These are phyloP conservation scores for Aricia agestis DNA, from an alignment of 1,140 invertebrate genomes.

Conservation along the genomic window DNA sequence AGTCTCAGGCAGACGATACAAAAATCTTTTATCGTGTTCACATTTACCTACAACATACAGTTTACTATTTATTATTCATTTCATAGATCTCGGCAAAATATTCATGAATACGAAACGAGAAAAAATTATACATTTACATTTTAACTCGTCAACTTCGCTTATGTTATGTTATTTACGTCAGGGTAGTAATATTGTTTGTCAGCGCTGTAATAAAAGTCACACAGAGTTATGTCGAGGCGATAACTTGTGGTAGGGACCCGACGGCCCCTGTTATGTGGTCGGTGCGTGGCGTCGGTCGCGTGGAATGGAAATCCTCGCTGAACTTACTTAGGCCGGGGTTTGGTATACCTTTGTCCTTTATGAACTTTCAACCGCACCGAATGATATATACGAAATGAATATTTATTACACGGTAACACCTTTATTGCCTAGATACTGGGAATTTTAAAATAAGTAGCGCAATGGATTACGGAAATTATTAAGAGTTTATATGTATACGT, in stretches of 20 bases:
- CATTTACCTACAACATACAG: background rate
- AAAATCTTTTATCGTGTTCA: background rate
- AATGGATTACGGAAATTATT: no score
- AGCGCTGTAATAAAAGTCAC: background rate
- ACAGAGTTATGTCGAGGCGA: background rate
- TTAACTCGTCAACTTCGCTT: background rate
- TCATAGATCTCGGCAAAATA: slow-evolving; percentile 15
- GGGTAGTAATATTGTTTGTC: background rate
- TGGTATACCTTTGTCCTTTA: background rate
- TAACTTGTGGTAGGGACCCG: background rate
- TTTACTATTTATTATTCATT: slow-evolving; percentile 19
- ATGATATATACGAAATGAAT: background rate
- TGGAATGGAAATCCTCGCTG: background rate
- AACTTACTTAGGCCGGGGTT: slow-evolving; percentile 2
- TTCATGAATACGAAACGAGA: background rate
- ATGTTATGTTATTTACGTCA: background rate
- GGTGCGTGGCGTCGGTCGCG: background rate
- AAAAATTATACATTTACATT: background rate
- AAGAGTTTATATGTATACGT: no score
- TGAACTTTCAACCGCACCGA: background rate
- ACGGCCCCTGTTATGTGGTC: background rate
- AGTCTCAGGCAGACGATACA: no score
- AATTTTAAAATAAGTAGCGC: no score
- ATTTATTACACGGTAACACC: background rate
- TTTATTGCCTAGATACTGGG: background rate